Conservation (phyloP, 1,140 invertebrate genomes). For the Chrysomallon squamiferum region DNA sequence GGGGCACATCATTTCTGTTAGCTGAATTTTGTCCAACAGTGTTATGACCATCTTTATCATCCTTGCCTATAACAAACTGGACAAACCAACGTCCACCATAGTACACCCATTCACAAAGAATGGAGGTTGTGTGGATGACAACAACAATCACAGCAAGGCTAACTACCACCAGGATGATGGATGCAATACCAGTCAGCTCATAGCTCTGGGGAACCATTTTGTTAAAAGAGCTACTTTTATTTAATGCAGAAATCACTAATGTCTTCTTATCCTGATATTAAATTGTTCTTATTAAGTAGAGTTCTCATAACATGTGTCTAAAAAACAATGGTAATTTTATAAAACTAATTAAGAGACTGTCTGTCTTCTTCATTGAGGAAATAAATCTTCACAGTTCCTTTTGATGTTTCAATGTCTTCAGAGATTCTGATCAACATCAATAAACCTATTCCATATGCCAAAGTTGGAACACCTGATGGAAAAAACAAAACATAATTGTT, state of each 20-base stretch:
- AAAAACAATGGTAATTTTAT: too few species aligned
- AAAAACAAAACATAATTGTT: too few species aligned
- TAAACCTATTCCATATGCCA: conserved; percentile 88
- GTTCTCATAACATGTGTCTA: too few species aligned
- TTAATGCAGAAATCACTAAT: not conserved
- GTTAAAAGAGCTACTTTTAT: not conserved
- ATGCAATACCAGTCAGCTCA: not conserved
- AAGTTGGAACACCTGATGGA: conserved; percentile 81
- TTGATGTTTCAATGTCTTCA: conserved; percentile 78
- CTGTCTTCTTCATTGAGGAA: conserved; percentile 83
- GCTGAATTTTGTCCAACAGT: too few species aligned
- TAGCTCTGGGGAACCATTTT: not conserved
- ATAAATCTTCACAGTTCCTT: conserved; percentile 80
- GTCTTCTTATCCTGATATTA: too few species aligned
- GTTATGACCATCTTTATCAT: too few species aligned
- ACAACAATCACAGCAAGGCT: not conserved
- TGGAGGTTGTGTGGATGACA: not conserved
- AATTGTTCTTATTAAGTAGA: too few species aligned
- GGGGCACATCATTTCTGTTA: too few species aligned
- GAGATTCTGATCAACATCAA: conserved; percentile 79
- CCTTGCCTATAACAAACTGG: too few species aligned
- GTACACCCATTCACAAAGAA: not conserved
- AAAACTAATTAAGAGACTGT: not conserved
- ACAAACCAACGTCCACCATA: not conserved
- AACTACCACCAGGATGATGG: not conserved